These are phyloP conservation scores for Fistularia commersonii DNA, from an alignment of 2,797 vertebrate species.

Conservation along the genomic window DNA sequence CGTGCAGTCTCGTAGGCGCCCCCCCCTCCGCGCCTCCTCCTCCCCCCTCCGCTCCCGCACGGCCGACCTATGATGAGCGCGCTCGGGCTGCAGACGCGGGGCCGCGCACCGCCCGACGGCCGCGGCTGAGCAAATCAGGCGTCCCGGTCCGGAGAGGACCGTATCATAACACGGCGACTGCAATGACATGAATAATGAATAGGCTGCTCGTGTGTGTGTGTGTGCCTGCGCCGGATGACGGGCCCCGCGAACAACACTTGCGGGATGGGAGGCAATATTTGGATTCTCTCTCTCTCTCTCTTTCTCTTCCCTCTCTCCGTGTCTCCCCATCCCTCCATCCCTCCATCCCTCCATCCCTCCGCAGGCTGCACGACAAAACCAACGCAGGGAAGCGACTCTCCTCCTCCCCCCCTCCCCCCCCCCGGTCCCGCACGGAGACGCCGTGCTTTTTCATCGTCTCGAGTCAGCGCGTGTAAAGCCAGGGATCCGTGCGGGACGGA, in stretches of 20 bases:
- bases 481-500: too few species aligned
- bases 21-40: constrained; percentile 62
- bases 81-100: constrained; percentile 72
- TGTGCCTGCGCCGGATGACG: constrained; percentile 54
- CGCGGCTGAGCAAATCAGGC: constrained; percentile 73
- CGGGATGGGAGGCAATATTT: constrained; percentile 37
- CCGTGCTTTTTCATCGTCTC: too few species aligned
- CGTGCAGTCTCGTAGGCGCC: constrained; percentile 72
- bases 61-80: constrained; percentile 85
- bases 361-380: too few species aligned
- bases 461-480: too few species aligned
- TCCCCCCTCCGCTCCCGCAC: constrained; percentile 62
- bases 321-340: background rate
- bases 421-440: too few species aligned
- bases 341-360: background rate
- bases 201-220: constrained; percentile 53
- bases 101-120: constrained; percentile 69
- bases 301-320: background rate
- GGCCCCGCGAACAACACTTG: constrained; percentile 43
- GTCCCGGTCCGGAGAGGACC: constrained; percentile 63
- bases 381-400: too few species aligned
- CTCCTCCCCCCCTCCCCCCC: too few species aligned
- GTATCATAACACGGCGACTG: constrained; percentile 73
- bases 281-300: constrained; percentile 13
- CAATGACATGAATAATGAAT: constrained; percentile 74